Evolutionary conservation across 1,140 invertebrate genomes (phyloP), one percentile per base, ranked within the genome.

Genomic region (Pseudachorutes palmiensis): DNA sequence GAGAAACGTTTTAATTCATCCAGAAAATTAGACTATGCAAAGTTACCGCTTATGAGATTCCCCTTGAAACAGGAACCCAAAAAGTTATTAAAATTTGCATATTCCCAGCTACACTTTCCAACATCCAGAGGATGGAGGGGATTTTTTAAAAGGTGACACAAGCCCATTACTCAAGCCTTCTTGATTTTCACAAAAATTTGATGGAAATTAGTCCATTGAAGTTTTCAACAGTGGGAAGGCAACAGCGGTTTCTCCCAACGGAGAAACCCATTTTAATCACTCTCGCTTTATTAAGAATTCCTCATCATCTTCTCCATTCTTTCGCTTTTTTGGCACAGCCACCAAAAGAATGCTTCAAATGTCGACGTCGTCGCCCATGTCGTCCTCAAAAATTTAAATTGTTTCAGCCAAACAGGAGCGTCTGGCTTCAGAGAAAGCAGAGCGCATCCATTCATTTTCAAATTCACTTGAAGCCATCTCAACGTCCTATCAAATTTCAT

Each of bases 81-180:
- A 55, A 55, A 55, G 51, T 55, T 55, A 55, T 55, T 55, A 55
- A 55, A 55, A 55, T 55, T 55, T 55, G 51, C 51, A 55, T 55
- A 55, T 41, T 41, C 19, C 19, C 36, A n/a, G n/a, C 36, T 45
- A 45, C 9, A 12, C 19, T 45, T 45, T 45, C 36, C 36, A 19
- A 45, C 36, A 45, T 45, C 19, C 36, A 19, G 36, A 9, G 9
- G 9, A 45, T 45, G 19, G 19, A 45, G 9, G 9, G 9, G 9
- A 12, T 45, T 45, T 45, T 45, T 45, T 19, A 19, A 19, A 45
- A 45, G 19, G 36, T 45, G 36, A 45, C 36, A 45, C 9, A 45
- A 9, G 36, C 36, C n/a, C n/a, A n/a, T 45, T 45, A 12, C 19
- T 45, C 19, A 19, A 45, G 36, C 36, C 36, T n/a, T n/a, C n/a